Conservation (phyloP, 1,140 invertebrate species). For the Neodiprion virginianus region DNA sequence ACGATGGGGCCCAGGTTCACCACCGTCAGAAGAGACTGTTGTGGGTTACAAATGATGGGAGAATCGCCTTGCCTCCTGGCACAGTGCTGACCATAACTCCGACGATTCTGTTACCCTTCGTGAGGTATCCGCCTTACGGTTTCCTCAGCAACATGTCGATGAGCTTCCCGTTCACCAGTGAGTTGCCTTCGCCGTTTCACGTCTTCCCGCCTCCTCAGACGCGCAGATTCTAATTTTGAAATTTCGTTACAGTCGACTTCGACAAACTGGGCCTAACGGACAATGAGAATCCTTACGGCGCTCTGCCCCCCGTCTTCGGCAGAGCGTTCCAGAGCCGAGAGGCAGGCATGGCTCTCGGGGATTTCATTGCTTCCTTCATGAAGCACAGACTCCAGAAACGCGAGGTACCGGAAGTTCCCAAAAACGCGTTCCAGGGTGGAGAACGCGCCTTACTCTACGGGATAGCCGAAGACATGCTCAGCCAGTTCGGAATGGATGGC, state of each 20-base stretch:
- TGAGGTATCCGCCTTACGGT: constrained; percentile 81
- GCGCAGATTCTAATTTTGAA: constrained; percentile 11
- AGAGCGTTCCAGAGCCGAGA: constrained; percentile 72
- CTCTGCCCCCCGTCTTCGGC: constrained; percentile 75
- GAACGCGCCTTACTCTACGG: constrained; percentile 79
- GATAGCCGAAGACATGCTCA: constrained; percentile 76
- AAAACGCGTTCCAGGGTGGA: constrained; percentile 74
- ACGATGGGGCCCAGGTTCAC: constrained; percentile 55
- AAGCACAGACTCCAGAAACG: constrained; percentile 70
- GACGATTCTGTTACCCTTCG: constrained; percentile 81
- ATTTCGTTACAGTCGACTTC: constrained; percentile 74
- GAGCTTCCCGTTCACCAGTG: constrained; percentile 87
- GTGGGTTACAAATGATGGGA: constrained; percentile 83
- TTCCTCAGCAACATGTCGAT: constrained; percentile 85
- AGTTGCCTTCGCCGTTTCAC: constrained; percentile 52
- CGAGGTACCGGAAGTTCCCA: constrained; percentile 52
- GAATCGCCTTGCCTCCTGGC: constrained; percentile 81
- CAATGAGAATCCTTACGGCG: constrained; percentile 84
- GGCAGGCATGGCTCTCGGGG: constrained; percentile 71
- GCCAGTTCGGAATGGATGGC: constrained; percentile 79
- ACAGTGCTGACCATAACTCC: constrained; percentile 81
- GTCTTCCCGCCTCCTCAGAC: neutral
- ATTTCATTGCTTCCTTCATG: constrained; percentile 76
- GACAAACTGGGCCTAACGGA: constrained; percentile 83
- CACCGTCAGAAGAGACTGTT: constrained; percentile 80